Conservation (phyloP, 2,888 invertebrate genomes). For the Carcina quercana region DNA sequence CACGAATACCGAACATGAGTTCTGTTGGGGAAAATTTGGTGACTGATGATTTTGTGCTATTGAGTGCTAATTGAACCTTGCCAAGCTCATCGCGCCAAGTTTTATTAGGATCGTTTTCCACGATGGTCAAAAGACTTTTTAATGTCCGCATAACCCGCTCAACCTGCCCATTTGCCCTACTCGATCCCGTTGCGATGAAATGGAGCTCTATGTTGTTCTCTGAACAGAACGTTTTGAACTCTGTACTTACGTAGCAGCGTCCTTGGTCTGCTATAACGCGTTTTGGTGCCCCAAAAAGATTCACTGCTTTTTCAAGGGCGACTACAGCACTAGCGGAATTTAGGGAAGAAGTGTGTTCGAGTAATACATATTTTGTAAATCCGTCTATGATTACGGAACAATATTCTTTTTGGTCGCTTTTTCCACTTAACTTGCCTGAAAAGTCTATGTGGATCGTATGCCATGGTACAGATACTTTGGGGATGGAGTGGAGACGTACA, state of each 20-base stretch:
- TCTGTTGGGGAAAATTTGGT: no score
- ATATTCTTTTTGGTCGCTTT: constrained; percentile 7
- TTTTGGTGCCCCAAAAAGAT: constrained; percentile 14
- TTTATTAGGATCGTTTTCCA: constrained; percentile 11
- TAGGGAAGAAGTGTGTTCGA: constrained; percentile 12
- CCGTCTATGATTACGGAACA: constrained; percentile 11
- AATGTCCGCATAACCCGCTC: constrained; percentile 15
- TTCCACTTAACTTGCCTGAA: constrained; percentile 5
- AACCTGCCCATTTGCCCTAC: constrained; percentile 16
- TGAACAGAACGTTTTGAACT: constrained; percentile 12
- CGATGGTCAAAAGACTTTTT: constrained; percentile 16
- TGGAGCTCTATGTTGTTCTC: constrained; percentile 14
- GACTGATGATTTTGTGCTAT: no score
- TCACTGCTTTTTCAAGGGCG: constrained; percentile 9
- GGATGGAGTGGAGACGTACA: constrained; percentile 18
- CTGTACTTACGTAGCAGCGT: no score
- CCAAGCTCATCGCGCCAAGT: constrained; percentile 19
- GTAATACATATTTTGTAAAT: constrained; percentile 17
- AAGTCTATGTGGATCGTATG: constrained; percentile 13
- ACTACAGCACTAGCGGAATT: constrained; percentile 6
- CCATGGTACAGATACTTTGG: constrained; percentile 11
- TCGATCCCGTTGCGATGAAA: constrained; percentile 13
- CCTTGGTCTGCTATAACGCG: constrained; percentile 17
- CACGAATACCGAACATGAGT: no score
- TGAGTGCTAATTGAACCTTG: constrained; percentile 18